These are phyloP conservation scores for Cheilosia soror DNA, from an alignment of 2,888 invertebrate genomes.

Conservation along the genomic window DNA sequence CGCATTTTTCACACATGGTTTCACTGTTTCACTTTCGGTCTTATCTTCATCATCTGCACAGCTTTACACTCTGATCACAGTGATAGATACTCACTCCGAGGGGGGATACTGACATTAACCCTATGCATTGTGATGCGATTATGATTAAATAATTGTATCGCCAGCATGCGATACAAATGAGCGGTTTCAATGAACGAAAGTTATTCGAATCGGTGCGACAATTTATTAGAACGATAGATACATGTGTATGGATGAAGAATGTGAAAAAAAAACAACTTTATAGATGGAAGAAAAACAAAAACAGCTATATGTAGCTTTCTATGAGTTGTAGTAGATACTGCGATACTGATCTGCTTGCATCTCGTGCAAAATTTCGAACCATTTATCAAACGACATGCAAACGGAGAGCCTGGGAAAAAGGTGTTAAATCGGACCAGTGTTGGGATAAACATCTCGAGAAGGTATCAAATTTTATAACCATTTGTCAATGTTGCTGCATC, in stretches of 20 bases:
- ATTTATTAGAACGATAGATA: constrained; percentile 55
- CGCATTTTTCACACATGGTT: constrained; percentile 73
- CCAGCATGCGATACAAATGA: constrained; percentile 11
- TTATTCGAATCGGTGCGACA: constrained; percentile 48
- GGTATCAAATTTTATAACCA: constrained; percentile 55
- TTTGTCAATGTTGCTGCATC: constrained; percentile 72
- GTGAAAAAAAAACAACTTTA: constrained; percentile 12
- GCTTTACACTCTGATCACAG: constrained; percentile 23
- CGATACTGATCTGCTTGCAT: constrained; percentile 27
- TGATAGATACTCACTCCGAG: constrained; percentile 1
- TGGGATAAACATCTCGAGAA: constrained; percentile 49
- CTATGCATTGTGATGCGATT: constrained; percentile 40
- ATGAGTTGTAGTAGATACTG: constrained; percentile 3
- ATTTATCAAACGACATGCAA: constrained; percentile 49
- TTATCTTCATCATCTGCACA: constrained; percentile 1
- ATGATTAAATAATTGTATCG: constrained; percentile 58
- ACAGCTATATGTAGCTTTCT: constrained; percentile 16
- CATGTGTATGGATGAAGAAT: neutral
- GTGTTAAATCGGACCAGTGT: constrained; percentile 52
- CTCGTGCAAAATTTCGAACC: constrained; percentile 35
- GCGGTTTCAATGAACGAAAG: constrained; percentile 58
- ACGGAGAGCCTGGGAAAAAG: constrained; percentile 27
- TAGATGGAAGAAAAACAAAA: neutral
- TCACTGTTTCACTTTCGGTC: constrained; percentile 61
- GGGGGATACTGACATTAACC: constrained; percentile 40